Conservation (phyloP, 2,888 invertebrate species). For the Eristalinus aeneus region DNA sequence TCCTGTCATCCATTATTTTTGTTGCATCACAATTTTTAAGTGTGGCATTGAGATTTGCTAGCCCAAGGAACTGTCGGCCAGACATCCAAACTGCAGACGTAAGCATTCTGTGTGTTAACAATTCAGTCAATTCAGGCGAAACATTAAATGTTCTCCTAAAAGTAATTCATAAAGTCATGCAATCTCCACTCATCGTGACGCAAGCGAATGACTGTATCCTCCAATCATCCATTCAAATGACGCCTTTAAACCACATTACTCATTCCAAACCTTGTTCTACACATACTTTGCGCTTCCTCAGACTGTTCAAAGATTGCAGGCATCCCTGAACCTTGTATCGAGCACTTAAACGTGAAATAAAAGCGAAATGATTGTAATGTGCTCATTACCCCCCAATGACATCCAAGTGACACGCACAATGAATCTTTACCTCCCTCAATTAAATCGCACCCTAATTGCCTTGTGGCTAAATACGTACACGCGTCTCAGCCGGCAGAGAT, state of each 20-base stretch:
- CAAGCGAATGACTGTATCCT: neutral
- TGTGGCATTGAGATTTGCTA: no score
- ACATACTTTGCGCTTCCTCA: neutral
- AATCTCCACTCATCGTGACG: neutral
- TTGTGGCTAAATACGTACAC: neutral
- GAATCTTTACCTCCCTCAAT: slow-evolving; percentile 7
- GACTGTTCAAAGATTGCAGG: neutral
- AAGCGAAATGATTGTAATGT: slow-evolving; percentile 14
- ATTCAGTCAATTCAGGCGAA: no score
- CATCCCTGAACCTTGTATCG: slow-evolving; percentile 7
- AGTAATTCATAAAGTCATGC: no score
- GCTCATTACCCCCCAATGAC: slow-evolving; percentile 8
- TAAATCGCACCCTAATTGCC: slow-evolving; percentile 32
- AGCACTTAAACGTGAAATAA: neutral
- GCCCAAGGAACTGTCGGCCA: no score
- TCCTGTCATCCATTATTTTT: no score
- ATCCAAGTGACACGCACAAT: slow-evolving; percentile 21
- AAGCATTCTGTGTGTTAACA: no score
- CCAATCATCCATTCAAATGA: neutral
- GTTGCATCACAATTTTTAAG: no score
- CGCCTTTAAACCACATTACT: neutral
- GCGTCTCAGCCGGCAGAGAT: neutral
- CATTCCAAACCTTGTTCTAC: neutral
- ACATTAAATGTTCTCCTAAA: no score
- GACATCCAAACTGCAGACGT: no score